These are phyloP conservation scores for Bombus fervidus DNA, from an alignment of 1,140 invertebrate species.

Conservation along the genomic window DNA sequence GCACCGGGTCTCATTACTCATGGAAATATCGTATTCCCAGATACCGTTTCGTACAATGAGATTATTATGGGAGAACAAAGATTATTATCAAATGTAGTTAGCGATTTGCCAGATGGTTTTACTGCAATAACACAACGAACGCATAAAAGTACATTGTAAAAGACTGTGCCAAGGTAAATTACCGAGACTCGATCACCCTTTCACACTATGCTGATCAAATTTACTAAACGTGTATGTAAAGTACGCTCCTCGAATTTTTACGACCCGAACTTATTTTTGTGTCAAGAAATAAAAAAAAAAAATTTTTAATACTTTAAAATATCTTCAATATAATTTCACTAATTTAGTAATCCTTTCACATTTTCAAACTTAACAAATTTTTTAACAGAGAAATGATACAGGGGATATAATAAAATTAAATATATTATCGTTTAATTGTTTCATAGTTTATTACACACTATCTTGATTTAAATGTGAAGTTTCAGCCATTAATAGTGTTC, in stretches of 20 bases:
- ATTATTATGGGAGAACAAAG: constrained; percentile 7
- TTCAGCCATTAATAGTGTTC: neutral
- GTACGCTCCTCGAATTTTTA: neutral
- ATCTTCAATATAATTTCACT: neutral
- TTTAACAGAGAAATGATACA: neutral
- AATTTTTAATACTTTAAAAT: neutral
- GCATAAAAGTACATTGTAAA: neutral
- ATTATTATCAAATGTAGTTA: constrained; percentile 22
- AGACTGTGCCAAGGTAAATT: constrained; percentile 47
- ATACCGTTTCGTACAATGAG: constrained; percentile 3
- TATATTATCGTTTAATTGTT: neutral
- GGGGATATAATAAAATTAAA: neutral
- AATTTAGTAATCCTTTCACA: neutral
- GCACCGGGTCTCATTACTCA: too few relatives aligned
- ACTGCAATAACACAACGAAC: neutral
- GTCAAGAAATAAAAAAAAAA: neutral
- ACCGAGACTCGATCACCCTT: constrained; percentile 12
- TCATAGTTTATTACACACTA: neutral
- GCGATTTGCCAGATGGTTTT: constrained; percentile 8
- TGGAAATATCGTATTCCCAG: neutral
- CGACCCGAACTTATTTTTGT: neutral
- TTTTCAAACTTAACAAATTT: neutral
- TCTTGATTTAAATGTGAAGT: neutral
- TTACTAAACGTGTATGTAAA: too few relatives aligned
- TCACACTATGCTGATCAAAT: neutral